Evolutionary conservation across 2,888 invertebrate species (phyloP).

Genomic region (Lepidochitona cinerea): DNA sequence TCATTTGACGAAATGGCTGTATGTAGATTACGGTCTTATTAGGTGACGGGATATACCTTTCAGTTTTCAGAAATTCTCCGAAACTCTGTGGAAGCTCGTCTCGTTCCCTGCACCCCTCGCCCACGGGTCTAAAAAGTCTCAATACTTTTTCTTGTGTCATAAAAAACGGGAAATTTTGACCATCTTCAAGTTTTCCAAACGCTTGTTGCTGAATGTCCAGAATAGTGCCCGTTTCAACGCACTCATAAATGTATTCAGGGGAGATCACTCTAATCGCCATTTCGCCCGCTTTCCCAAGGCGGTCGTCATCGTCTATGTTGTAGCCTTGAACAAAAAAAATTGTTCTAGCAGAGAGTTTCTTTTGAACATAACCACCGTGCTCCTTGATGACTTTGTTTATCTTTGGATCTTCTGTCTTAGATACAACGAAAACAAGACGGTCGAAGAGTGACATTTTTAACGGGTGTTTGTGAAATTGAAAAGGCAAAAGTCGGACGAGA

Average conservation of each 20-base stretch:
- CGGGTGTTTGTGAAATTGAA: no score
- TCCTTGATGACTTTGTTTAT: not conserved
- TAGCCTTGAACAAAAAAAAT: constrained; percentile 1
- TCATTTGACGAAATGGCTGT: not conserved
- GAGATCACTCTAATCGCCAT: not conserved
- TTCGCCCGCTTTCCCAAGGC: not conserved
- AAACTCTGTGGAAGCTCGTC: constrained; percentile 2
- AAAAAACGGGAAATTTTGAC: not conserved
- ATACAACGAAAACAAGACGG: not conserved
- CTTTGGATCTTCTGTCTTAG: not conserved
- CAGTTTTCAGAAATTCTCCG: not conserved
- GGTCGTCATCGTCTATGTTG: not conserved
- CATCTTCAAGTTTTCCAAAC: not conserved
- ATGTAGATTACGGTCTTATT: not conserved
- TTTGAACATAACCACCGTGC: not conserved
- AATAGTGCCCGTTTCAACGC: not conserved
- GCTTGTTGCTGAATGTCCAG: not conserved
- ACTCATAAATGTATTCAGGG: not conserved
- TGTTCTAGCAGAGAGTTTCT: not conserved
- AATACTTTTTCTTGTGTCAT: not conserved
- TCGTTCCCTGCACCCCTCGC: not conserved
- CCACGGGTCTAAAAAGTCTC: not conserved
- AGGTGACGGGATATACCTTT: not conserved
- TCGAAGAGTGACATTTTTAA: not conserved
- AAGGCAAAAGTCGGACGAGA: no score